phyloP scores from a whole-genome alignment of 1,140 invertebrate species.

The Mycetomoellerius zeteki region DNA sequence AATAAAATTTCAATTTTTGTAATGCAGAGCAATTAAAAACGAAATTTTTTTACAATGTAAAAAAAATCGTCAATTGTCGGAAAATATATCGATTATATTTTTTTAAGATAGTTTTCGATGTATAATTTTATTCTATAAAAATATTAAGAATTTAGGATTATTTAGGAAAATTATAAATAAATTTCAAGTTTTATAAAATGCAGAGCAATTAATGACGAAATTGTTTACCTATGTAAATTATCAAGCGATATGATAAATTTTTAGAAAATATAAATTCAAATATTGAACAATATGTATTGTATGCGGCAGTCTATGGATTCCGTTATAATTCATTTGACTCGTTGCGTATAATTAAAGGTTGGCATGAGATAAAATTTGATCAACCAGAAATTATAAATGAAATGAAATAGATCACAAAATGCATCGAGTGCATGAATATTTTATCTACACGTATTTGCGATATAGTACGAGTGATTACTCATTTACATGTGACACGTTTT shows the following conservation, averaged over 20 bases:
- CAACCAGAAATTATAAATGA: conserved; percentile 45
- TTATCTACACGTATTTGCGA: conserved; percentile 25
- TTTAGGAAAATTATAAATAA: neutral
- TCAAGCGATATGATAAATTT: neutral
- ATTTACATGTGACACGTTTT: conserved; percentile 52
- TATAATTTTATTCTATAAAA: neutral
- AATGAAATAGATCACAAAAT: conserved; percentile 39
- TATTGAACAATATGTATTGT: neutral
- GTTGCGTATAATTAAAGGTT: conserved; percentile 41
- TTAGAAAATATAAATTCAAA: neutral
- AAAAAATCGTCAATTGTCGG: neutral
- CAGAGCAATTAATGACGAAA: neutral
- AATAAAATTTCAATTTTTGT: neutral
- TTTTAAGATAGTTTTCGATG: neutral
- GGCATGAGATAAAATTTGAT: conserved; percentile 47
- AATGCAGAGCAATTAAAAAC: too few relatives aligned
- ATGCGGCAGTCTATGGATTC: neutral
- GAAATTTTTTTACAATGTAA: too few relatives aligned
- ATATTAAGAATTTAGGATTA: neutral
- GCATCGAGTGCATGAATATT: conserved; percentile 37
- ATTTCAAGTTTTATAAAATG: neutral
- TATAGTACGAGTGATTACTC: conserved; percentile 49
- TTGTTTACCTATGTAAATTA: neutral
- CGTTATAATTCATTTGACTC: conserved; percentile 38
- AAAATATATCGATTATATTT: conserved; percentile 32